These are phyloP conservation scores for Ictalurus furcatus DNA, from an alignment of 2,113 vertebrate genomes.

Conservation along the genomic window DNA sequence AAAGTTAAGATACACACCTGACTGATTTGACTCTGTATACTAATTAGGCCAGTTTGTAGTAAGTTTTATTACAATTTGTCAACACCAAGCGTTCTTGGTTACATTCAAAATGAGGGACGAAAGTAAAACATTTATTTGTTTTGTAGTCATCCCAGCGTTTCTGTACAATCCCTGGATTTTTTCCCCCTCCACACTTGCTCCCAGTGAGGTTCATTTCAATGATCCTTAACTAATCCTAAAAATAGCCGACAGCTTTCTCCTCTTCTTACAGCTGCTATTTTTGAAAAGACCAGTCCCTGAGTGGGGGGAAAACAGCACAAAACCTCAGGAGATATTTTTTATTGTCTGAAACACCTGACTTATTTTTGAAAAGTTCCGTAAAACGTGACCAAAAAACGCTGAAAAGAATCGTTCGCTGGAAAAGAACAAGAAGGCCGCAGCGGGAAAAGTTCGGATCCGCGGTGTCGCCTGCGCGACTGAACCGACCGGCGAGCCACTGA, in stretches of 20 bases:
- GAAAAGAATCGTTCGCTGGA: background rate
- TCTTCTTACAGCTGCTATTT: slow-evolving; percentile 2
- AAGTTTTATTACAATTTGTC: background rate
- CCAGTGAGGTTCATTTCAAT: background rate
- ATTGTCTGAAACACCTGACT: background rate
- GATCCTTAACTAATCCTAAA: background rate
- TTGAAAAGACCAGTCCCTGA: background rate
- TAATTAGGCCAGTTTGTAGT: background rate
- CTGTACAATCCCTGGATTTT: background rate
- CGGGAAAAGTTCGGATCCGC: slow-evolving; percentile 1
- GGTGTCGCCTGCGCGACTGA: background rate
- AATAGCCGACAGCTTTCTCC: background rate
- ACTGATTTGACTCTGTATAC: background rate
- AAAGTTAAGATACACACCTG: background rate
- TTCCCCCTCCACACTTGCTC: background rate
- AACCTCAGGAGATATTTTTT: background rate
- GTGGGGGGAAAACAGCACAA: background rate
- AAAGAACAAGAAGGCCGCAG: background rate
- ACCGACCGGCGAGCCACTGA: background rate
- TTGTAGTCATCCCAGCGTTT: background rate
- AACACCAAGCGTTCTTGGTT: background rate
- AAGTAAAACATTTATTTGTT: background rate
- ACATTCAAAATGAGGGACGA: background rate
- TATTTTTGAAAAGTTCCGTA: background rate
- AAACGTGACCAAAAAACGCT: background rate